Evolutionary conservation across 2,113 vertebrate species (phyloP), one percentile per base, ranked within the genome.

Genomic region (Callipepla squamata): DNA sequence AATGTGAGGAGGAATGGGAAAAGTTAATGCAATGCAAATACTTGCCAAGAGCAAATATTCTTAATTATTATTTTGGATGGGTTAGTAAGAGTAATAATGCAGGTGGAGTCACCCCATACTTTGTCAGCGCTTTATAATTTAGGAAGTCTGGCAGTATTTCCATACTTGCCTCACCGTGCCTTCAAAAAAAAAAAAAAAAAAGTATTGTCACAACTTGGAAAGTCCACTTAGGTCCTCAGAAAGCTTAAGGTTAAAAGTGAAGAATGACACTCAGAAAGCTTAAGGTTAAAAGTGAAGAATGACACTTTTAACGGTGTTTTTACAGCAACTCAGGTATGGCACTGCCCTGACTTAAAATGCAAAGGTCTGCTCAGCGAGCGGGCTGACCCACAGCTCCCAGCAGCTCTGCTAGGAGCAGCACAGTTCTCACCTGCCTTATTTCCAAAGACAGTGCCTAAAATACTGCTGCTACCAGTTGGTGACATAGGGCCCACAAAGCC

Each of bases 51-150:
- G 86, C 92, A 73, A 90, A 80, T 70, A 30, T n/a, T 65, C 87
- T 51, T 95, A 95, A 95, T 96, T 94, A 96, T 85, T 95, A 95
- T 87, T 96, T 92, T 91, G 79, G 76, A 80, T 38, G 26, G 40
- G 62, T 94, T 85, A 83, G 57, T 74, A 95, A 90, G 57, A 85
- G 76, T 79, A 85, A 7, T 36, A 38, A 96, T 34, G 79, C 79
- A 94, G 89, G 92, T 85, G 65, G 76, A 93, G 91, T 94, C 25
- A 85, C 76, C 82, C 69, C 62, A 65, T 76, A 50, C 65, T 82
- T 95, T 55, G 88, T 96, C 82, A 92, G 51, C 18, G 42, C 92
- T 92, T 90, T 90, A n/a, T 93, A 94, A 95, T 96, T 96, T 66
- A 92, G 28, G 55, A 93, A 86, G 96, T 83, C 92, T 90, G 57